phyloP scores from a whole-genome alignment of 1,140 invertebrate species.

The Eubasilissa regina region DNA sequence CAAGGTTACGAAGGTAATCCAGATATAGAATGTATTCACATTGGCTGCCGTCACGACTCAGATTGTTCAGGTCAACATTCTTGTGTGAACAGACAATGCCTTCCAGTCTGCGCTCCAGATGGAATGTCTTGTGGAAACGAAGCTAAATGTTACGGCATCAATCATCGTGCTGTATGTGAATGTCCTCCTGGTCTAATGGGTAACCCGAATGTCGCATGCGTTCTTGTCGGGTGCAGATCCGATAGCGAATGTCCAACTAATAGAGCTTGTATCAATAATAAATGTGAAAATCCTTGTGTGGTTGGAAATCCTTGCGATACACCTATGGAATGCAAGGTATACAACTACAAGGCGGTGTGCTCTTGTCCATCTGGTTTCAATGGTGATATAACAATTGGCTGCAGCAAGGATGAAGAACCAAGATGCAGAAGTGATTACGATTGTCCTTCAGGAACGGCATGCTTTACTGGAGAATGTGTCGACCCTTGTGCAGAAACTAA shows the following conservation, averaged over 20 bases:
- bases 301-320: constrained; percentile 77
- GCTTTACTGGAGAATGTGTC: constrained; percentile 85
- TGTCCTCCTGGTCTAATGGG: constrained; percentile 86
- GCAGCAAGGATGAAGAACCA: constrained; percentile 74
- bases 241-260: constrained; percentile 83
- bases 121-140: constrained; percentile 78
- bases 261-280: constrained; percentile 85
- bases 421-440: constrained; percentile 85
- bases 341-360: constrained; percentile 84
- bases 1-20: constrained; percentile 87
- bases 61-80: constrained; percentile 84
- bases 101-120: constrained; percentile 82
- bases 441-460: constrained; percentile 87
- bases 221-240: constrained; percentile 82
- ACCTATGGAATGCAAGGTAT: constrained; percentile 82
- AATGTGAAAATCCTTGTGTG: constrained; percentile 85
- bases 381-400: constrained; percentile 78
- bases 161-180: constrained; percentile 86
- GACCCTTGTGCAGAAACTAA: constrained; percentile 87
- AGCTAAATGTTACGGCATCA: constrained; percentile 83
- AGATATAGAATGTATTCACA: constrained; percentile 81
- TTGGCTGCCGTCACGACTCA: constrained; percentile 81
- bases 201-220: constrained; percentile 84
- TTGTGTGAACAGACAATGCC: constrained; percentile 85
- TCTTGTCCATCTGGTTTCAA: constrained; percentile 84